phyloP scores from a whole-genome alignment of 2,888 invertebrate species.

The Fragum fragum region DNA sequence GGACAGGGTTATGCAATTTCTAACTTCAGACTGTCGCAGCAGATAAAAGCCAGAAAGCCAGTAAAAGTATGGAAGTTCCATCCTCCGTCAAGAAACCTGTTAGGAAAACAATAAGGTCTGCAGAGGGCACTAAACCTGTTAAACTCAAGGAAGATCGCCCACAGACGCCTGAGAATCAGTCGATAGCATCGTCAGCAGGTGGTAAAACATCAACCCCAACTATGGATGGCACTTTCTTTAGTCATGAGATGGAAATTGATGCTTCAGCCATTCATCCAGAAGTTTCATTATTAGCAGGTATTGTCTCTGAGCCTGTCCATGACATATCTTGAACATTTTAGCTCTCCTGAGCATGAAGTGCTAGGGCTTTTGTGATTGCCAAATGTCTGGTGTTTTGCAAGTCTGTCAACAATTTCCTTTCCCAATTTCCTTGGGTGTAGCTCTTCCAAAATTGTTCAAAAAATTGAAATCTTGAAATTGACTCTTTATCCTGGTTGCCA shows the following conservation, averaged over 20 bases:
- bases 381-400: too few relatives aligned
- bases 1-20: too few relatives aligned
- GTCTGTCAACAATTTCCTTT: not conserved
- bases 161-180: conserved; percentile 67
- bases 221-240: conserved; percentile 71
- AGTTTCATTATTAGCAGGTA: conserved; percentile 62
- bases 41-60: conserved; percentile 49
- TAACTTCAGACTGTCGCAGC: conserved; percentile 38
- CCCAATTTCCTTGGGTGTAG: too few relatives aligned
- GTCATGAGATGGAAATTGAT: conserved; percentile 78
- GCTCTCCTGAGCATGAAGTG: not conserved
- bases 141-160: conserved; percentile 23
- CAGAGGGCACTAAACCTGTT: not conserved
- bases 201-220: conserved; percentile 81
- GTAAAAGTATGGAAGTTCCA: conserved; percentile 60
- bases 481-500: too few relatives aligned
- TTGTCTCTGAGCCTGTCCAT: too few relatives aligned
- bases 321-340: too few relatives aligned
- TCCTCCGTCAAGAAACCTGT: conserved; percentile 31
- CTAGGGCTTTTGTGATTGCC: not conserved
- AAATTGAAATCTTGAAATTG: too few relatives aligned
- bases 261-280: conserved; percentile 80
- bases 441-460: too few relatives aligned
- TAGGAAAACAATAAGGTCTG: conserved; percentile 29
- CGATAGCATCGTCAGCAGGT: conserved; percentile 53